Percentiles rank a stretch among this genome's conserved stretches.
phyloP scores from a whole-genome alignment of 2,797 vertebrate species.

The Taenioides sp. region DNA sequence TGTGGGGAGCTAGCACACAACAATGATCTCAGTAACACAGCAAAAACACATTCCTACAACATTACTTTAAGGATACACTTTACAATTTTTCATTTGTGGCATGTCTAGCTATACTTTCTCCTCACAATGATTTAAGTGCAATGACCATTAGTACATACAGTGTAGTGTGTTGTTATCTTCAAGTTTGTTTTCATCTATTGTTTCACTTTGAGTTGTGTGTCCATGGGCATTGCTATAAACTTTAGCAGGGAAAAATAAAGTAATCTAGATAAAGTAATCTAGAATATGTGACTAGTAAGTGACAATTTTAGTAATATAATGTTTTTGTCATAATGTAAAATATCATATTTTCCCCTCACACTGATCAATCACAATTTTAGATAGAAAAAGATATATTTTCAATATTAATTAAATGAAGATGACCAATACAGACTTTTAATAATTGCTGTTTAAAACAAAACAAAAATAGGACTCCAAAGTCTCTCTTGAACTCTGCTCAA shows the following conservation, averaged over 20 bases:
- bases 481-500: too few species aligned
- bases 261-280: too few species aligned
- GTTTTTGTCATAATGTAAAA: too few species aligned
- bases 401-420: too few species aligned
- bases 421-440: too few species aligned
- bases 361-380: too few species aligned
- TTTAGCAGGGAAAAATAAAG: background rate
- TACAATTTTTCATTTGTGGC: background rate
- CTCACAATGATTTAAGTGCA: background rate
- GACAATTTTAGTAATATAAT: background rate
- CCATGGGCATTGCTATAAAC: constrained; percentile 10
- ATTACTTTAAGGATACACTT: background rate
- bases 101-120: background rate
- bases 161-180: constrained; percentile 7
- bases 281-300: background rate
- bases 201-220: constrained; percentile 17
- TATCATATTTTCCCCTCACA: too few species aligned
- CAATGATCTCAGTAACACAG: constrained; percentile 5
- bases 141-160: background rate
- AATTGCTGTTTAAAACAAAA: too few species aligned
- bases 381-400: too few species aligned
- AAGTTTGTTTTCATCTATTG: constrained; percentile 11
- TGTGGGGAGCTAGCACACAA: constrained; percentile 32
- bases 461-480: too few species aligned
- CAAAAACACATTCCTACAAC: background rate